Percentiles rank a stretch among this genome's conserved stretches.
Conservation (phyloP, 2,888 invertebrate species). For the Lycaena phlaeas region DNA sequence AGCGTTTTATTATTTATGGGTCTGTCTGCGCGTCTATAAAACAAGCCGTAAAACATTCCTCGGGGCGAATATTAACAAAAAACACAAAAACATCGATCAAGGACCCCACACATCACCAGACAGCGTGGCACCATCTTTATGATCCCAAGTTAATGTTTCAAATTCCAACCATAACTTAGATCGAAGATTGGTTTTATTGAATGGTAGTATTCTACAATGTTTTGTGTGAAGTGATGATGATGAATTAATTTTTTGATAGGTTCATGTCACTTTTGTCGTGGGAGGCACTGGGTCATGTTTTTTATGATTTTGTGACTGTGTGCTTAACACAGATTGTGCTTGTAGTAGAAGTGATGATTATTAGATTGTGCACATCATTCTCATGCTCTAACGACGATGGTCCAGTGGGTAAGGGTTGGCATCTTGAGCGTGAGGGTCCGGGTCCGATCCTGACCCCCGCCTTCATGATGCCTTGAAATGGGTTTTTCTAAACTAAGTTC, state of each 20-base stretch:
- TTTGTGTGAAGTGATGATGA: not conserved
- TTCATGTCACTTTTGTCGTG: not conserved
- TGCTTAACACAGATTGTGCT: too few species aligned
- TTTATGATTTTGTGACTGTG: too few species aligned
- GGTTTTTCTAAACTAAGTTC: too few species aligned
- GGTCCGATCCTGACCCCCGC: too few species aligned
- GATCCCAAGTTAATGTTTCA: slow-evolving; percentile 15
- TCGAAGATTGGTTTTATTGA: not conserved
- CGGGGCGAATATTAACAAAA: slow-evolving; percentile 10
- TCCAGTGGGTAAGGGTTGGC: too few species aligned
- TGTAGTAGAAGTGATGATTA: too few species aligned
- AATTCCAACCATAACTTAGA: slow-evolving; percentile 13
- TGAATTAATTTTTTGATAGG: not conserved
- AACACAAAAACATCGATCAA: slow-evolving; percentile 14
- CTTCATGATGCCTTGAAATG: too few species aligned
- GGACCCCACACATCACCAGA: slow-evolving; percentile 24
- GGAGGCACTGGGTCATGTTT: too few species aligned
- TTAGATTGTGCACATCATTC: too few species aligned
- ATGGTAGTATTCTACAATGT: not conserved
- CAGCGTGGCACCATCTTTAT: slow-evolving; percentile 25
- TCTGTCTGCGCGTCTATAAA: slow-evolving; percentile 7
- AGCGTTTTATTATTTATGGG: slow-evolving; percentile 1
- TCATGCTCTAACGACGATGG: too few species aligned
- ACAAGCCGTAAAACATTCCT: not conserved
- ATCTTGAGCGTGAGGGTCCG: too few species aligned